phyloP scores from a whole-genome alignment of 1,140 invertebrate species.

The Mylabris phalerata region DNA sequence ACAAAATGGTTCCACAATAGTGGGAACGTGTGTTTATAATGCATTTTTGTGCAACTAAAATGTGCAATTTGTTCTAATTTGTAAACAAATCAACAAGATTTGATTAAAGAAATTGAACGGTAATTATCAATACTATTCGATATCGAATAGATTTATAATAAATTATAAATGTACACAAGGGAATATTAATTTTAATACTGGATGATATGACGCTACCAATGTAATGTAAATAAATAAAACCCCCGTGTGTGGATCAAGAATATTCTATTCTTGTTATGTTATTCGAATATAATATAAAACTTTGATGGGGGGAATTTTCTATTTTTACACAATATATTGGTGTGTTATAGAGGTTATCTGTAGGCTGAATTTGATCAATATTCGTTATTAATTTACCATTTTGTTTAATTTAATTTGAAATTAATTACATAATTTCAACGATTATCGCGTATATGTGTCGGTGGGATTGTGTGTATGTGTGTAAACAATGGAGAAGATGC shows the following conservation, averaged over 20 bases:
- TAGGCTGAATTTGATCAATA: constrained; percentile 6
- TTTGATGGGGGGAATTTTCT: no score
- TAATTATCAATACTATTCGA: not conserved
- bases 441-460: not conserved
- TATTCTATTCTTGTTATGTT: no score
- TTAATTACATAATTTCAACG: not conserved
- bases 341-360: constrained; percentile 12
- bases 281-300: no score
- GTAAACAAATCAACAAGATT: not conserved
- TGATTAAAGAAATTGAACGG: not conserved
- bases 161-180: constrained; percentile 4
- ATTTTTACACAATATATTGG: no score
- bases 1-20: constrained; percentile 40
- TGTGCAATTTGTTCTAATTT: constrained; percentile 20
- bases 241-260: no score
- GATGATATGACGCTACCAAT: not conserved
- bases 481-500: not conserved
- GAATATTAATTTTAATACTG: not conserved
- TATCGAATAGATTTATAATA: constrained; percentile 1
- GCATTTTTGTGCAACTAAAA: constrained; percentile 32
- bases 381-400: not conserved
- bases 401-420: not conserved
- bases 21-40: constrained; percentile 37
- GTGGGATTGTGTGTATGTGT: not conserved
- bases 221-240: no score